Evolutionary conservation across 2,113 vertebrate genomes (phyloP).

Genomic region (Ellobius talpinus): DNA sequence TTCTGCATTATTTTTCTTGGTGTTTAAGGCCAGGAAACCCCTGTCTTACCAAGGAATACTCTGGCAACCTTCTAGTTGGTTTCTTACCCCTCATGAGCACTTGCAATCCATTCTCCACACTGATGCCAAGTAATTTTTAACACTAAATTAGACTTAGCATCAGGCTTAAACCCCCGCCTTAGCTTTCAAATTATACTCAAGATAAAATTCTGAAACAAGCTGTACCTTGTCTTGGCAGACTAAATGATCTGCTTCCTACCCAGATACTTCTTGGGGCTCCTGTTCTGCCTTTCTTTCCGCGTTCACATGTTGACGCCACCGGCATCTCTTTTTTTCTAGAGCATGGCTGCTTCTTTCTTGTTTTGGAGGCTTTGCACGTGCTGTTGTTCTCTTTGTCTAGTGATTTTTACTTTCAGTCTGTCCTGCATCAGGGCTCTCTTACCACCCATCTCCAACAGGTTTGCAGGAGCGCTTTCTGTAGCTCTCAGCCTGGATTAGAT

Average conservation of each 20-base stretch:
- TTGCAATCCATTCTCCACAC: neutral
- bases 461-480: neutral
- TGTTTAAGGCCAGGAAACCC: neutral
- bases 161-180: neutral
- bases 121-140: constrained; percentile 20
- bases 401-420: neutral
- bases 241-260: neutral
- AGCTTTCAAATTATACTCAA: neutral
- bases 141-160: neutral
- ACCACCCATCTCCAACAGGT: neutral
- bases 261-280: neutral
- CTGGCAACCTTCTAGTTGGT: neutral
- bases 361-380: neutral
- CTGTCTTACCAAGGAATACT: neutral
- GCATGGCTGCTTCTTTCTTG: neutral
- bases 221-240: neutral
- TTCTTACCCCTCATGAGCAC: neutral
- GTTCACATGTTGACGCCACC: neutral
- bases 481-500: neutral
- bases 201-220: neutral
- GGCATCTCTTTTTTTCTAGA: neutral
- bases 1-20: neutral
- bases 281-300: neutral
- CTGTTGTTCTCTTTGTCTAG: neutral
- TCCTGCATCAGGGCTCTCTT: neutral